Evolutionary conservation across 1,140 invertebrate species (phyloP).

Genomic region (Idris sp.): DNA sequence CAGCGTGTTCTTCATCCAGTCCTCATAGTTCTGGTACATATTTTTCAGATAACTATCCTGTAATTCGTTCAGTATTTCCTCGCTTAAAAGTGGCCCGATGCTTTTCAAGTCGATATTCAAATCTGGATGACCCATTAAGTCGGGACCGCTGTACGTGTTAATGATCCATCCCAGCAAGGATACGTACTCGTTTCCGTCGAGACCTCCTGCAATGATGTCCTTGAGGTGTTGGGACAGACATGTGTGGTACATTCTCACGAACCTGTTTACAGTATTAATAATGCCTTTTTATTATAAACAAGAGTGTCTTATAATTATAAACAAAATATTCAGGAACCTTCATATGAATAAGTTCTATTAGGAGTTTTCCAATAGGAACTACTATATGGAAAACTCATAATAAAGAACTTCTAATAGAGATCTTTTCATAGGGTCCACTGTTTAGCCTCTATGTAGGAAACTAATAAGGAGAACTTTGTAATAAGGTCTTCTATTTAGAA

Average conservation of each 20-base stretch:
- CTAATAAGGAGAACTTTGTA: no score
- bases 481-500: no score
- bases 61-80: conserved; percentile 86
- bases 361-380: no score
- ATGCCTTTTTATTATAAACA: no score
- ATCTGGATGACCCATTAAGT: conserved; percentile 92
- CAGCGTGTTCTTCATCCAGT: conserved; percentile 97
- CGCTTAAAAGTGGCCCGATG: conserved; percentile 86
- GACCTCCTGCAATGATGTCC: conserved; percentile 90
- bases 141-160: conserved; percentile 89
- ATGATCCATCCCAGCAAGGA: conserved; percentile 95
- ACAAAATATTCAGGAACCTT: no score
- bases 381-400: no score
- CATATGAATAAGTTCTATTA: no score
- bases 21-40: conserved; percentile 94
- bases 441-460: no score
- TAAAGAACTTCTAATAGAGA: no score
- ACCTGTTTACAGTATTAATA: no score
- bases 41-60: conserved; percentile 91
- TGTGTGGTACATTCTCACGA: conserved; percentile 95
- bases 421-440: no score
- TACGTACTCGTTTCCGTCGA: conserved; percentile 98
- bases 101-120: conserved; percentile 87
- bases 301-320: no score
- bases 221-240: conserved; percentile 91